Conservation (phyloP, 2,888 invertebrate genomes). For the Cremastinae sp. region DNA sequence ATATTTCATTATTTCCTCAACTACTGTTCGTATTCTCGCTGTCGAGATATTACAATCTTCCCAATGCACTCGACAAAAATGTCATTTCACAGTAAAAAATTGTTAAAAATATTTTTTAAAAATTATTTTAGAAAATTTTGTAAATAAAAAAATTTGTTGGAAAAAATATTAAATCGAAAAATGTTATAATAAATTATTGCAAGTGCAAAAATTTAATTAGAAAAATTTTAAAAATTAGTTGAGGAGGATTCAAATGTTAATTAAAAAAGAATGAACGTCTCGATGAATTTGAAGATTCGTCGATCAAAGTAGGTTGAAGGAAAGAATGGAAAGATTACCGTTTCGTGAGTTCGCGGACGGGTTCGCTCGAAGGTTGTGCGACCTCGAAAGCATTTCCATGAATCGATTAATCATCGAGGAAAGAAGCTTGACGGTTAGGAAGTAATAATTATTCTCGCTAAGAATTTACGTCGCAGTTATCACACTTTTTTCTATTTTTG, state of each 20-base stretch:
- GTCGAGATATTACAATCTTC: neutral
- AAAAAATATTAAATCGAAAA: too few species aligned
- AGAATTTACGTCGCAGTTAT: neutral
- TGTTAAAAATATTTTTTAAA: too few species aligned
- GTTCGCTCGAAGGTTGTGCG: neutral
- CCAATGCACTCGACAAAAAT: neutral
- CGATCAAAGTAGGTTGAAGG: neutral
- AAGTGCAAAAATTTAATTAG: too few species aligned
- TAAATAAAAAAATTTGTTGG: too few species aligned
- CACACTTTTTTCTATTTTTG: conserved; percentile 3
- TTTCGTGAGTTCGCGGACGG: conserved; percentile 12
- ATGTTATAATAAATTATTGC: too few species aligned
- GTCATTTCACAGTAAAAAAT: neutral
- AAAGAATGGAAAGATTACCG: neutral
- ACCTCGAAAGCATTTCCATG: conserved; percentile 27
- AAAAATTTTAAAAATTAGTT: too few species aligned
- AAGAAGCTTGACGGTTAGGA: conserved; percentile 2
- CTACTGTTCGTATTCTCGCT: neutral
- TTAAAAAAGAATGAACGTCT: too few species aligned
- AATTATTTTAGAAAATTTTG: too few species aligned
- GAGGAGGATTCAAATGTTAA: too few species aligned
- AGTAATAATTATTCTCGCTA: conserved; percentile 9
- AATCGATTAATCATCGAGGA: conserved; percentile 42
- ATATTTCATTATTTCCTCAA: conserved; percentile 25
- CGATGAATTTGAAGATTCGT: neutral